Conservation (phyloP, 2,888 invertebrate genomes). For the Sycophila texana region DNA sequence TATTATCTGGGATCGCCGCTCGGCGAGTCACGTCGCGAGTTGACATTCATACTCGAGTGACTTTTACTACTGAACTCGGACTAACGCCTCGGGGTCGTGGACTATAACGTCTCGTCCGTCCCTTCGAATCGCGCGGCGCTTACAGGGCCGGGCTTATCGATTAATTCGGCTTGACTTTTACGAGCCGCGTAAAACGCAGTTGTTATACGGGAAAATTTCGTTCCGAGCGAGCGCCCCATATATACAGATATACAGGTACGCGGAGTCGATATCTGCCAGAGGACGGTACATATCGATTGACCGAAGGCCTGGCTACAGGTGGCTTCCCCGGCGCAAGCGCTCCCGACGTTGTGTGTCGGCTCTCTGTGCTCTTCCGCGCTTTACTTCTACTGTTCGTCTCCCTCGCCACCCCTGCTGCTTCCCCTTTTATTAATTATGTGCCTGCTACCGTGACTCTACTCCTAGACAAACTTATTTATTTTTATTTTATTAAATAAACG, state of each 20-base stretch:
- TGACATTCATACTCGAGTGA: too few species aligned
- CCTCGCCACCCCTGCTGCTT: neutral
- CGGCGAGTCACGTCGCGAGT: too few species aligned
- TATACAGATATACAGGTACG: neutral
- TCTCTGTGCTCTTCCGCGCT: neutral
- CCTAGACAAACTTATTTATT: too few species aligned
- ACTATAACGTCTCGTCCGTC: too few species aligned
- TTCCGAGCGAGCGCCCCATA: neutral
- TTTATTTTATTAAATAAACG: too few species aligned
- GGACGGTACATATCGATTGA: slow-evolving; percentile 22
- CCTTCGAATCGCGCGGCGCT: neutral
- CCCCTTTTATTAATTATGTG: slow-evolving; percentile 8
- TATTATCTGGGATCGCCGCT: too few species aligned
- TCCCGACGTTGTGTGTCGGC: neutral
- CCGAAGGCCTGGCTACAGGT: slow-evolving; percentile 61
- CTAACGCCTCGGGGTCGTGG: too few species aligned
- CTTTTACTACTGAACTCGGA: too few species aligned
- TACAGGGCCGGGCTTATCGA: neutral
- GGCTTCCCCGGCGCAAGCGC: slow-evolving; percentile 57
- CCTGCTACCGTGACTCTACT: neutral
- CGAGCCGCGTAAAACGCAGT: neutral
- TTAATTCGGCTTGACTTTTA: neutral
- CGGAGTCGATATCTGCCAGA: neutral
- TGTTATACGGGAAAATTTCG: slow-evolving; percentile 6
- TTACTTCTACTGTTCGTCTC: neutral